Evolutionary conservation across 2,113 vertebrate genomes (phyloP), one percentile per base, ranked within the genome.

Genomic region (Hyperopisus bebe): DNA sequence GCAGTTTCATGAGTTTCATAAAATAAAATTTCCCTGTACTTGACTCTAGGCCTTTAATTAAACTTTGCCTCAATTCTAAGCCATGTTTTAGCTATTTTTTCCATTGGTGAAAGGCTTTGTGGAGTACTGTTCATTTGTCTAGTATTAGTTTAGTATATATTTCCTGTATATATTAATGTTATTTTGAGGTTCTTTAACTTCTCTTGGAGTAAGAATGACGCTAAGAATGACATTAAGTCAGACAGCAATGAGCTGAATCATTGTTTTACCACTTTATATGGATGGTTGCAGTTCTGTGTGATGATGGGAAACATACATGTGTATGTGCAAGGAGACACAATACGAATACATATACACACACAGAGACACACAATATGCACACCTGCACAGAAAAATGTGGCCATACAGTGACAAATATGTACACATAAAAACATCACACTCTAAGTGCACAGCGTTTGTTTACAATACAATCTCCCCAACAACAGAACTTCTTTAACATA

Each of bases 171-270:
- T 94, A 95, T 94, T 95, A 93, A 94, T 95, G 93, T 95, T 96
- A 95, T 97, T 94, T 93, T 95, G 95, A 94, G 95, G 94, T 95
- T 95, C 95, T 96, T 96, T 95, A 95, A 94, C 94, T 95, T 95
- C 92, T 94, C 92, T 92, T 91, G 91, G 93, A 92, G 92, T 95
- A 95, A 93, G 93, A 95, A 95, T 92, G 93, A 93, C 92, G 92
- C 91, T 21, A 62, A 62, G 24, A 62, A 92, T 94, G 94, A 94
- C 91, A 95, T 92, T 96, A 96, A 97, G 96, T 96, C 95, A 96
- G 89, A 90, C 90, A 90, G 90, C 92, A 93, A 94, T 93, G 93
- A 93, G 95, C 93, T 94, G 94, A 92, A 95, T 95, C 94, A 91
- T 82, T 94, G 95, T 94, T 95, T 95, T 94, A 95, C 95, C 92